Evolutionary conservation across 2,797 vertebrate species (phyloP), one percentile per base, ranked within the genome.

Genomic region (Spinibarbus caldwelli): DNA sequence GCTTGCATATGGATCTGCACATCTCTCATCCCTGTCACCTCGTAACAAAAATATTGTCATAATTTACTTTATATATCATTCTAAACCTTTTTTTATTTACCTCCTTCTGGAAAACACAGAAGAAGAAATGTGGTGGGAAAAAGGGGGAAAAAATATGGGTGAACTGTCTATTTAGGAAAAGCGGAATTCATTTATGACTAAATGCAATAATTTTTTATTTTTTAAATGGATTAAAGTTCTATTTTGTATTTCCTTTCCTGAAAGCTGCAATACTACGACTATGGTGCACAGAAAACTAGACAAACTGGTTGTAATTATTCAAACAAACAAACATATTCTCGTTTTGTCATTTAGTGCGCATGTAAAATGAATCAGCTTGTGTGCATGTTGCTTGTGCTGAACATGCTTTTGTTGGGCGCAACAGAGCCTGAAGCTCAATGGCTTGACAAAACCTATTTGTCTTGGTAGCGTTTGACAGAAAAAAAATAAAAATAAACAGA

Each of bases 401-500:
- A 75, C 68, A 31, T 68, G 54, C 59, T 72, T 82, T 71, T 57
- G 45, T 54, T 57, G 6, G 5, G 43, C 12, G 38, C 19, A 54
- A 31, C 59, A 62, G 38, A 75, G 62, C 70, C 36, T 3, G 17
- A 57, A 52, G 78, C 34, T 21, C 12, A 77, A 26, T 8, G 7
- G 26, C 80, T 64, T 66, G 67, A 79, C 31, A 76, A 38, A 73
- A 86, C 45, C 19, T n/a, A 14, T 85, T 85, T 83, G 47, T 82
- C 66, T 54, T 21, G 23, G 31, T n/a, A 59, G 72, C 11, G 29
- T 54, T 81, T 19, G 57, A 78, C 26, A 64, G 71, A 59, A 73
- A 59, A 72, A 86, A 68, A 38, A 23, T 29, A 77, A 83, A 75
- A 17, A 23, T 52, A 36, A 76, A 76, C 72, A 36, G 6, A 49